Base-by-base conservation (phyloP, 2,797 vertebrate genomes). In the Mycteria americana region DNA sequence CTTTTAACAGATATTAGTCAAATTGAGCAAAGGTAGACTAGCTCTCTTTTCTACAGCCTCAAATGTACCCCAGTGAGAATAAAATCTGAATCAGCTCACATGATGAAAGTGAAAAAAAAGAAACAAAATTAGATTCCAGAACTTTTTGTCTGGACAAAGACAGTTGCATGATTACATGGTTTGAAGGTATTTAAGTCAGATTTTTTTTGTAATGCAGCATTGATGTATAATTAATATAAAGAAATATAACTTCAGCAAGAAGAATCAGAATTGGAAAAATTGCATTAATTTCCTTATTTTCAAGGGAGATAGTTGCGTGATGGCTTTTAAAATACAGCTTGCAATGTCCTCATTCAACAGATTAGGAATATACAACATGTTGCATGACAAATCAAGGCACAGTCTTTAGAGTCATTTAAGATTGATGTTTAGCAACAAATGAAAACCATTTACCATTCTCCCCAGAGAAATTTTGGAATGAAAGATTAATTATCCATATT, bases 401-500 rank as follows among this genome's bases (percentile, higher is more conserved):
- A 89, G 60, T 83, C 84, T 92, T 92, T 63, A 82, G 46, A 96
- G 81, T 80, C 12, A n/a, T 92, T 94, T 95, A 88, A 89, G 79
- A 96, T 57, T 94, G 89, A 95, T 94, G 92, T 92, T 96, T 89
- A 92, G 78, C 60, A 95, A 96, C 92, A 96, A 96, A 92, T 96
- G 72, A 95, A 97, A 96, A 94, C 53, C 81, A 89, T 96, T 95
- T 93, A 88, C 89, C 41, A 57, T 46, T 92, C 50, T 93, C 87
- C 85, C 68, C 33, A 87, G 93, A 91, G 92, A 96, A 89, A 95
- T 83, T 94, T 87, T 96, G 78, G 95, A 97, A 95, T 91, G 94
- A 91, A 96, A 95, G 89, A 91, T 95, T 95, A 96, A 95, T 94
- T 97, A 95, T 88, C 75, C 75, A 63, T 96, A 91, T 94, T 95